Base-by-base conservation (phyloP, 2,888 invertebrate species). In the Eustalomyia histrio region DNA sequence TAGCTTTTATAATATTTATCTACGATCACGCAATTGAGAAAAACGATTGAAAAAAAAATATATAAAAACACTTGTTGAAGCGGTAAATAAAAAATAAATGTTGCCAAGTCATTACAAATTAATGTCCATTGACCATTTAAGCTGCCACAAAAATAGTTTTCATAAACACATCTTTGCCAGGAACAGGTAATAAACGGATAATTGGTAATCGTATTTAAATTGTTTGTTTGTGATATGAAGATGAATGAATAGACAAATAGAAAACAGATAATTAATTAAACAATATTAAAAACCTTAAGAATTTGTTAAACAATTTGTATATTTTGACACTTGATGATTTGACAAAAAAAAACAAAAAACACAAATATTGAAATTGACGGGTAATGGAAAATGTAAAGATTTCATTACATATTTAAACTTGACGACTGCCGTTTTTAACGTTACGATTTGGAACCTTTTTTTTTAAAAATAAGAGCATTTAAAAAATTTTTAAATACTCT, bases 191-290 rank as follows among this genome's bases (percentile, higher is more conserved):
- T 71, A 69, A 79, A 60, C 57, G 35, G 64, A 69, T 74, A 74
- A 74, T 79, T 79, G 79, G 43, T 74, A 74, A 74, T 68, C 69
- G 68, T 69, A 79, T 74, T 79, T 79, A 74, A 69, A 69, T 79
- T 58, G 61, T 55, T 24, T 21, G 39, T 74, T 64, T 58, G 55
- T 47, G 53, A 14, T 53, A 72, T n/a, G 21, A 61, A 35, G 24
- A 2, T 18, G 53, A 61, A 72, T 63, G 52, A 52, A 29, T 50
- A 18, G 65, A 64, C 43, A 65, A 47, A 74, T 65, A 18, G 17
- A 58, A 65, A 43, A 55, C 35, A 39, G 43, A 73, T 63, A 63
- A 73, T 63, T 60, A 69, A 60, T 69, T 69, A 60, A 72, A 53
- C 29, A 21, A 61, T 71, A 52, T 67, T 61, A 52, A 18, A 67